phyloP scores from a whole-genome alignment of 1,140 invertebrate species.

The Cyclina sinensis region DNA sequence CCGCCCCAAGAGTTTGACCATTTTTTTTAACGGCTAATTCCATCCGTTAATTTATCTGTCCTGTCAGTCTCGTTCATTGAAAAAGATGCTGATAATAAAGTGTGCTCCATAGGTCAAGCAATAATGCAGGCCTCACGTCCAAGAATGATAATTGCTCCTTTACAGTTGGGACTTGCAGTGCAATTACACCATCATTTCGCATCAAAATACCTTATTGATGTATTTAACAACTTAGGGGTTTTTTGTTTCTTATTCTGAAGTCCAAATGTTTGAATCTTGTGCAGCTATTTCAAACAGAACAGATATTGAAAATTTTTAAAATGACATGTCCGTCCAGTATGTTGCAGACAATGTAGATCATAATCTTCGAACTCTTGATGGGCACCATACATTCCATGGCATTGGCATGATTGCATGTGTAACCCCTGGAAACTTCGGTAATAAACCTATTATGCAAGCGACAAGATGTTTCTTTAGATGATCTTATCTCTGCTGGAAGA shows the following conservation, averaged over 20 bases:
- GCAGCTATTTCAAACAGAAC: conserved; percentile 2
- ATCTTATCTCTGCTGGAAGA: conserved; percentile 15
- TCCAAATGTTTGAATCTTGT: conserved; percentile 36
- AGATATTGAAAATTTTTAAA: neutral
- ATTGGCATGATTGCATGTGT: conserved; percentile 75
- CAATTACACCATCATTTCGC: conserved; percentile 76
- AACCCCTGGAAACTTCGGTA: conserved; percentile 47
- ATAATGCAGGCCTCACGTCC: conserved; percentile 65
- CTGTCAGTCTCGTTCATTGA: too few species aligned
- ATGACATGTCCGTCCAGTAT: conserved; percentile 52
- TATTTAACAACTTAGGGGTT: conserved; percentile 7
- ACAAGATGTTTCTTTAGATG: neutral
- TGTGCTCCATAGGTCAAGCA: neutral
- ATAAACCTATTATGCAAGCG: neutral
- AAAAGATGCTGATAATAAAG: neutral
- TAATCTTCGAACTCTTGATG: conserved; percentile 67
- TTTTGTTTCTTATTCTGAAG: conserved; percentile 34
- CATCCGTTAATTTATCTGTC: too few species aligned
- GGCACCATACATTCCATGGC: conserved; percentile 71
- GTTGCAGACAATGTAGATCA: conserved; percentile 71
- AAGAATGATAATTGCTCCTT: conserved; percentile 59
- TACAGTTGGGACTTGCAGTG: conserved; percentile 76
- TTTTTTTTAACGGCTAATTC: too few species aligned
- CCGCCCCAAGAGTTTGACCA: too few species aligned
- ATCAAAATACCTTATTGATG: conserved; percentile 19